These are phyloP conservation scores for Rhadinocentrus ornatus DNA, from an alignment of 2,797 vertebrate genomes.

Conservation along the genomic window DNA sequence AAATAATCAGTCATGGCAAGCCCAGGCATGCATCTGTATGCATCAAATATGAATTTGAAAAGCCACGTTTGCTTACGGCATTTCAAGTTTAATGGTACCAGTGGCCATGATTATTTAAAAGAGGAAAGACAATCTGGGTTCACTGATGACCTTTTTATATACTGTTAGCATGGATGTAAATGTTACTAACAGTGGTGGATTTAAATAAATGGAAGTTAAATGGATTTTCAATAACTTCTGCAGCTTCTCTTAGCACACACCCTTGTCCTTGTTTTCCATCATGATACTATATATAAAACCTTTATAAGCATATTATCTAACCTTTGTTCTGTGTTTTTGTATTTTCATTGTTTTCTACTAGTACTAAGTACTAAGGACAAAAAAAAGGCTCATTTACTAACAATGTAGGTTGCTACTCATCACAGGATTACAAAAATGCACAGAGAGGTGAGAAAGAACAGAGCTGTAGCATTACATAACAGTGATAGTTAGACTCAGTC, in stretches of 20 bases:
- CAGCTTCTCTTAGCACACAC: background rate
- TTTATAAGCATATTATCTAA: too few relatives aligned
- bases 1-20: conserved; percentile 29
- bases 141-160: background rate
- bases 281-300: too few relatives aligned
- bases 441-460: conserved; percentile 5
- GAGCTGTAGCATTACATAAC: conserved; percentile 26
- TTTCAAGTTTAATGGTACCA: background rate
- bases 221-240: background rate
- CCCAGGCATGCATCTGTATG: conserved; percentile 4
- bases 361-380: background rate
- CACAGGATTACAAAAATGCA: background rate
- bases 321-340: background rate
- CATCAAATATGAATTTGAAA: conserved; percentile 8
- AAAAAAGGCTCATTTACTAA: conserved; percentile 1
- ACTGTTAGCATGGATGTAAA: background rate
- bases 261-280: too few relatives aligned
- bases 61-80: background rate
- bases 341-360: background rate
- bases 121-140: background rate
- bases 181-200: background rate
- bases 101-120: background rate
- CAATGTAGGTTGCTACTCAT: conserved; percentile 1
- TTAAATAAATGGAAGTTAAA: background rate
- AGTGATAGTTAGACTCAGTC: background rate